Percentiles rank a stretch among this genome's conserved stretches.
Evolutionary conservation across 1,140 invertebrate species (phyloP).

Genomic region (Diabrotica virgifera): DNA sequence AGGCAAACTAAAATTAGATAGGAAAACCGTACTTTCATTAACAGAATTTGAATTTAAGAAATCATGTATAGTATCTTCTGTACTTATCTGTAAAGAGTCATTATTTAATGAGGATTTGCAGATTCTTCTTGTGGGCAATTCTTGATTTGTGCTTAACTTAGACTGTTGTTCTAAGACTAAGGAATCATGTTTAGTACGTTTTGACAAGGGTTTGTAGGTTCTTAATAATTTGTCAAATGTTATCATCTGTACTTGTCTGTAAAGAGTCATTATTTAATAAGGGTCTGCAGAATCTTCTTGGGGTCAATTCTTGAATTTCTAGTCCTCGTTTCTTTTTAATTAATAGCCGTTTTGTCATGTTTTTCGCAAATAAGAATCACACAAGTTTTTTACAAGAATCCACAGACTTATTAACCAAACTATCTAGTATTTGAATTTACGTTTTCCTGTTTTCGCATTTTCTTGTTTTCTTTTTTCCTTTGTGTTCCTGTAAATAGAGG

Average conservation of each 20-base stretch:
- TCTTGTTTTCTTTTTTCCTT: too few species aligned
- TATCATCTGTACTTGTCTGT: background rate
- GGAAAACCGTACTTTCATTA: background rate
- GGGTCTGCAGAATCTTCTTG: background rate
- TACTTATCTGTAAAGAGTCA: constrained; percentile 3
- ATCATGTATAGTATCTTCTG: constrained; percentile 3
- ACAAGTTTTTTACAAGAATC: constrained; percentile 10
- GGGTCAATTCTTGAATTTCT: background rate
- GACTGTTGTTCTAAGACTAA: background rate
- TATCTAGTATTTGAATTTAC: constrained; percentile 3
- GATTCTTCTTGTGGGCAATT: background rate
- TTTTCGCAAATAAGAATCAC: constrained; percentile 12
- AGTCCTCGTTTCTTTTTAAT: background rate
- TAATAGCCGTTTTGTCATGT: constrained; percentile 10
- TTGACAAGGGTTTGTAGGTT: too few species aligned
- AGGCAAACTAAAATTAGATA: background rate
- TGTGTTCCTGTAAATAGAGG: too few species aligned
- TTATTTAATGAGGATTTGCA: background rate
- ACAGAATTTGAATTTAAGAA: background rate
- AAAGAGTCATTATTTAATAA: background rate
- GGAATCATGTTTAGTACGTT: background rate
- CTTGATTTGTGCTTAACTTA: background rate
- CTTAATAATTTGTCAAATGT: constrained; percentile 8
- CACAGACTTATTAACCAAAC: constrained; percentile 5
- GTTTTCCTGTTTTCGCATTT: too few species aligned